Conservation (phyloP, 2,113 vertebrate species). For the Panurus biarmicus region DNA sequence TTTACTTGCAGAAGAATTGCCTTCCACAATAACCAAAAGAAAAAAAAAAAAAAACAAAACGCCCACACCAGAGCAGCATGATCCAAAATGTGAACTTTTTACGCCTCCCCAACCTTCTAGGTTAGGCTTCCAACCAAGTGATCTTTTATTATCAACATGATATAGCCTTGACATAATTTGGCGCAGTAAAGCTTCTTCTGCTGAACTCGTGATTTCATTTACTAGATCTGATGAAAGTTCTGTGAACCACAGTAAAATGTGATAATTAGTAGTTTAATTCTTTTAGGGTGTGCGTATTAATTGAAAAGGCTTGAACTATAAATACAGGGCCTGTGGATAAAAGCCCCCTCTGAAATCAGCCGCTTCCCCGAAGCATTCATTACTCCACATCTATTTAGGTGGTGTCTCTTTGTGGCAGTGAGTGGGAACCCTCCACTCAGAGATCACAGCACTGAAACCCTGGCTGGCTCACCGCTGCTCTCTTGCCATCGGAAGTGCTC, state of each 20-base stretch:
- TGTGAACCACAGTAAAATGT: constrained; percentile 69
- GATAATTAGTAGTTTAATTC: constrained; percentile 75
- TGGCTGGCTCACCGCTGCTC: background rate
- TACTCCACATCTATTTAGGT: constrained; percentile 65
- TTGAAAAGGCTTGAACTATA: constrained; percentile 73
- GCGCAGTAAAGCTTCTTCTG: constrained; percentile 52
- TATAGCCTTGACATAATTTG: constrained; percentile 50
- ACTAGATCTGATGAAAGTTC: constrained; percentile 66
- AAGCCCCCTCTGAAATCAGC: constrained; percentile 67
- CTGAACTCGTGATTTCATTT: constrained; percentile 68
- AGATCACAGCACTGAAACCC: background rate
- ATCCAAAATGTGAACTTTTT: constrained; percentile 55
- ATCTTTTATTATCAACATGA: constrained; percentile 43
- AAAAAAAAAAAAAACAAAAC: background rate
- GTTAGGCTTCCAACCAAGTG: constrained; percentile 40
- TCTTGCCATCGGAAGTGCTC: background rate
- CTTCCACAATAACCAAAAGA: constrained; percentile 40
- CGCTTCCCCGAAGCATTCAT: constrained; percentile 67
- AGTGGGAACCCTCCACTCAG: background rate
- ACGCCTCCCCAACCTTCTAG: constrained; percentile 36
- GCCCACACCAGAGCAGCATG: constrained; percentile 23
- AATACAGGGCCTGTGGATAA: constrained; percentile 70
- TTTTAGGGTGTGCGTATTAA: constrained; percentile 66
- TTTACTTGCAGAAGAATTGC: constrained; percentile 46
- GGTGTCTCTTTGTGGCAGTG: constrained; percentile 8